Base-by-base conservation (phyloP, 1,140 invertebrate species). In the Planococcus citri region DNA sequence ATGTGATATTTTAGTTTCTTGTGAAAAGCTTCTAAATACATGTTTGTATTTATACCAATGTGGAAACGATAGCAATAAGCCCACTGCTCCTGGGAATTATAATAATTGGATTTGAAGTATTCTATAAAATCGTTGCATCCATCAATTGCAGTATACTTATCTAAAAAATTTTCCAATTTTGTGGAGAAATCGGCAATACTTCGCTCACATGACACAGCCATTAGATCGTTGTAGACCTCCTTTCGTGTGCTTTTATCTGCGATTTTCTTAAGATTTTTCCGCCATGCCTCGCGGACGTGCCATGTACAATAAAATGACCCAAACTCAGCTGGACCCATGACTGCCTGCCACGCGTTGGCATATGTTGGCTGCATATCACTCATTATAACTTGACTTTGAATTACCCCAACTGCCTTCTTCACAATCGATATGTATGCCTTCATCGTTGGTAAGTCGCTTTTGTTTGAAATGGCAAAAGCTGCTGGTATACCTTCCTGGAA, bases 21-120 rank as follows among this genome's bases (percentile, higher is more conserved):
- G 21, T 71, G 72, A 8, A 72, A 37, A 1, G 22, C 17, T 71
- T 72, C 70, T 17, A 71, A n/a, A 22, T 68, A 64, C 72, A 72
- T 72, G 24, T 71, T 71, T 1, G 68, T 68, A 64, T 70, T 72
- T 1, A 72, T 33, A 1, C 70, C 72, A 57, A 60, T 22, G 10
- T 61, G 38, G 6, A 41, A 6, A 12, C 27, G 14, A 38, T 37
- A 72, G 12, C 70, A 71, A 29, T 69, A 71, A 1, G 72, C 72
- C 72, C 70, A 72, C 27, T 22, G 20, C 68, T 72, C 57, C 1
- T 22, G 21, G 27, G 20, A 38, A 4, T 60, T 1, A 17, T 14
- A 25, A 27, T 72, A 72, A 51, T 60, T 10, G 1, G 17, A 29
- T 27, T 33, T 27, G 27, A 72, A 72, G 33, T 72, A 72, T 22